Percentiles rank a stretch among this genome's conserved stretches.
phyloP scores from a whole-genome alignment of 2,797 vertebrate genomes.

The Acanthis flammea region DNA sequence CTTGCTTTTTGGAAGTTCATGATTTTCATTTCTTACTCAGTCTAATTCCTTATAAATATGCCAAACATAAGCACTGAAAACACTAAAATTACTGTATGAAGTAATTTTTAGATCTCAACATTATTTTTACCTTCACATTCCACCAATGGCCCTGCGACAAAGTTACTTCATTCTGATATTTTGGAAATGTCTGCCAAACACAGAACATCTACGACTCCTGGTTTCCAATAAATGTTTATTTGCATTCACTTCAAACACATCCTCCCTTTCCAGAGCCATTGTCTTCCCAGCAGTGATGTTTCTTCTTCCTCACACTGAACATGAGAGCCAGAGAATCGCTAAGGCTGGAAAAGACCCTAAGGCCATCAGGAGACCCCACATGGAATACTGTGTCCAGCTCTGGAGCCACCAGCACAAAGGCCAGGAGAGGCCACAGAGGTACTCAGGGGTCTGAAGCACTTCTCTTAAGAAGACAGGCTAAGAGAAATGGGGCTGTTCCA shows the following conservation, averaged over 20 bases:
- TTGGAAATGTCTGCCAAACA: background rate
- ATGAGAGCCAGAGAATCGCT: background rate
- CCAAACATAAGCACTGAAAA: background rate
- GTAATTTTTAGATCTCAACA: background rate
- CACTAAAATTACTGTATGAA: background rate
- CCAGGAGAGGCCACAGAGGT: background rate
- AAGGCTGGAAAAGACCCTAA: background rate
- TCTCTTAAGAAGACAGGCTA: background rate
- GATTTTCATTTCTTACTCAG: background rate
- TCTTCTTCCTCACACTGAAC: background rate
- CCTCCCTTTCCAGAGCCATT: background rate
- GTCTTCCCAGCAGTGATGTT: background rate
- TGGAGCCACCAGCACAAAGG: background rate
- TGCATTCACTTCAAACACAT: background rate
- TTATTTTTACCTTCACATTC: background rate
- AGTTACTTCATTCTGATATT: background rate
- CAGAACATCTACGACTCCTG: background rate
- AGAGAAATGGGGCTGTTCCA: background rate
- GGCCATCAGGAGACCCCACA: no score
- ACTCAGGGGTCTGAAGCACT: background rate
- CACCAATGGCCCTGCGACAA: background rate
- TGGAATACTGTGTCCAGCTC: background rate
- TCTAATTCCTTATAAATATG: background rate
- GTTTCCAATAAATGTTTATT: background rate
- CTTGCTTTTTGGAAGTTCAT: background rate